These are phyloP conservation scores for Danionella dracula DNA, from an alignment of 2,797 vertebrate genomes.

Conservation along the genomic window DNA sequence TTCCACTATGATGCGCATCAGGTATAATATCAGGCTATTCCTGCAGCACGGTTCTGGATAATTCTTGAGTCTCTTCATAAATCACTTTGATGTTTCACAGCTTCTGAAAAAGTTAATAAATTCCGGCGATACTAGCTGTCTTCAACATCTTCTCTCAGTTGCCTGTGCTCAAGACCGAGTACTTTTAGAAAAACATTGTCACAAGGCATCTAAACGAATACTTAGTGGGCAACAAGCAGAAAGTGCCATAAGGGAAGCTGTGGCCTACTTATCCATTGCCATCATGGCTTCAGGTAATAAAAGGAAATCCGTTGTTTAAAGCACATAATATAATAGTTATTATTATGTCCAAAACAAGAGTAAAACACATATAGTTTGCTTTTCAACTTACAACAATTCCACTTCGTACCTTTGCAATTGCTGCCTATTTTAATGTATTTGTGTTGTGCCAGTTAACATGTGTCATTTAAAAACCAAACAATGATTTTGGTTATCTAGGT, in stretches of 20 bases:
- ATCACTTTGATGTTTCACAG: constrained; percentile 52
- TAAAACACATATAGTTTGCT: no score
- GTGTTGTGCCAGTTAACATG: background rate
- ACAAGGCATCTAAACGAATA: constrained; percentile 71
- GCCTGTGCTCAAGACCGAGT: constrained; percentile 72
- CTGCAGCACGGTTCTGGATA: background rate
- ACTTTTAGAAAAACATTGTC: constrained; percentile 78
- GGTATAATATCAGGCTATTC: constrained; percentile 56
- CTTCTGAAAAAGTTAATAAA: constrained; percentile 84
- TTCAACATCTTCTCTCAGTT: constrained; percentile 76
- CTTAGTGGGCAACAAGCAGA: constrained; percentile 60
- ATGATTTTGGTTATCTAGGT: no score
- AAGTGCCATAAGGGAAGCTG: constrained; percentile 72
- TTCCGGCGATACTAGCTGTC: constrained; percentile 80
- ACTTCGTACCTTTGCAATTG: no score
- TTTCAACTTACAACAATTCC: no score
- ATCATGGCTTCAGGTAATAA: constrained; percentile 84
- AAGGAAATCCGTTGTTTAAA: background rate
- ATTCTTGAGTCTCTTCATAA: background rate
- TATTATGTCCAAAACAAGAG: no score
- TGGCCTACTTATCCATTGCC: constrained; percentile 87
- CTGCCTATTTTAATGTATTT: background rate
- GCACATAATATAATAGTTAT: no score
- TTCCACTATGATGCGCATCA: constrained; percentile 84
- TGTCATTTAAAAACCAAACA: no score